Evolutionary conservation across 2,888 invertebrate genomes (phyloP).

Genomic region (Monoplex corrugatus): DNA sequence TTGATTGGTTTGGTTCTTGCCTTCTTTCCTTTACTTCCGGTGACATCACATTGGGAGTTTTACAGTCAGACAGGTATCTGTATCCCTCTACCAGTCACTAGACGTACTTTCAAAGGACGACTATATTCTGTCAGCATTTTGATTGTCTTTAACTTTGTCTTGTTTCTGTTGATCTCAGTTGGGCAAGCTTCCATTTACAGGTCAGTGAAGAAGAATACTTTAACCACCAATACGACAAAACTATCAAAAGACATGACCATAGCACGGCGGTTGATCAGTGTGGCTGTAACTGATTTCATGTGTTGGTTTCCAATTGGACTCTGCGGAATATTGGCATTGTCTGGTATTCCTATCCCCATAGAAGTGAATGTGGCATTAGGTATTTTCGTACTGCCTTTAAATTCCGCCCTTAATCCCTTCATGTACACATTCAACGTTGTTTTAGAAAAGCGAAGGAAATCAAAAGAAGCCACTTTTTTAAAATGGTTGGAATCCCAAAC

Average conservation of each 20-base stretch:
- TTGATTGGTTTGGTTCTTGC: neutral
- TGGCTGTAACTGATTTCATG: slow-evolving; percentile 9
- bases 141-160: neutral
- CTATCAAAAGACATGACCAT: neutral
- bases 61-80: slow-evolving; percentile 17
- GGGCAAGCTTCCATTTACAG: neutral
- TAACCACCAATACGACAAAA: neutral
- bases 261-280: neutral
- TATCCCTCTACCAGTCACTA: neutral
- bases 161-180: neutral
- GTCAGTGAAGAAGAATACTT: neutral
- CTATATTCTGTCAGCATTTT: neutral
- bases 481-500: slow-evolving; percentile 5
- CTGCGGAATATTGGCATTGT: neutral
- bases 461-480: neutral
- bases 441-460: neutral
- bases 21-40: neutral
- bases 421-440: neutral
- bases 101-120: neutral
- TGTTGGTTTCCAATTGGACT: slow-evolving; percentile 5
- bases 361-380: neutral
- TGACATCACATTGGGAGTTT: neutral
- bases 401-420: slow-evolving; percentile 5
- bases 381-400: neutral
- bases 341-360: neutral